Base-by-base conservation (phyloP, 2,797 vertebrate species). In the Oreortyx pictus region DNA sequence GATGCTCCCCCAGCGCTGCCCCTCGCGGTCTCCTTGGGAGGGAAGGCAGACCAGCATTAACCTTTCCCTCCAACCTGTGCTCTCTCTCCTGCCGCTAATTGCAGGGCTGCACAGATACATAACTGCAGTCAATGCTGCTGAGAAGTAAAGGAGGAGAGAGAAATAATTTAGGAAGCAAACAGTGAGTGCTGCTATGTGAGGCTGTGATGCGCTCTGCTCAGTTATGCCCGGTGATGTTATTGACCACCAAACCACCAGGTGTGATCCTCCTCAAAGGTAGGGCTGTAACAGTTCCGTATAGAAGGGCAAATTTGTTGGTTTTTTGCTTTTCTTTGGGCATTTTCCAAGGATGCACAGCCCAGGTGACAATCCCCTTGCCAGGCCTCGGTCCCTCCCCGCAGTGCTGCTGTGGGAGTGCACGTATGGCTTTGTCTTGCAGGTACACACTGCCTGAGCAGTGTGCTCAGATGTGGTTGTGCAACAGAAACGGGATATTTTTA, bases 381-480 rank as follows among this genome's bases (percentile, higher is more conserved):
- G 0, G 3, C 11, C 5, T 14, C 14, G 39, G 39, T 47, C 39
- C 2, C 19, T 15, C 11, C 44, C 3, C 1, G 29, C 50, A 52
- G 4, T 11, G 29, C 27, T 52, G 50, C 15, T 8, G 6, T 56
- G 29, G 3, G 20, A 27, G 31, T 17, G 23, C 33, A 41, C 17
- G 4, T 6, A 0, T 25, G 11, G 24, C 33, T 27, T 29, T 23
- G 60, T 9, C 24, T 14, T 14, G 31, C 13, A 82, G 60, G 52
- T 62, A 29, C 73, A 65, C 39, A 22, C 8, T 72, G 80, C 70
- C 68, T 1, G 37, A 79, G 73, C 35, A 37, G 37, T 37, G 37
- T 10, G 37, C 37, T 10, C 37, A 37, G 37, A 37, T 14, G 15
- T 64, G 50, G 39, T 33, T 1, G 31, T 5, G 49, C 16, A 67